A percentile compares a stretch with the other conserved stretches of the same genome.
These are phyloP conservation scores for Epinephelus cyanopodus DNA, from an alignment of 2,113 vertebrate genomes.

Conservation along the genomic window DNA sequence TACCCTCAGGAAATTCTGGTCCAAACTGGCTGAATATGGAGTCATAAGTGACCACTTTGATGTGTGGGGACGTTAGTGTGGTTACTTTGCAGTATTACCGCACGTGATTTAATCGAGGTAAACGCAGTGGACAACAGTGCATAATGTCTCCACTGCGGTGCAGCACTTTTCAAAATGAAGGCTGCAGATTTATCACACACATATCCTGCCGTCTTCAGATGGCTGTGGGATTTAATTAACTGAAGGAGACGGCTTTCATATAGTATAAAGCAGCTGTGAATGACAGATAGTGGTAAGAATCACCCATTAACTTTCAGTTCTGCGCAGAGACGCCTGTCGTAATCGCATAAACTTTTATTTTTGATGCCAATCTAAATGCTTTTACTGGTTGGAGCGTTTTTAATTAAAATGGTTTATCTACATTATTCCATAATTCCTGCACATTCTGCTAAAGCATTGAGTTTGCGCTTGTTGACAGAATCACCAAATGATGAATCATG, in stretches of 20 bases:
- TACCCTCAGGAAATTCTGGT: background rate
- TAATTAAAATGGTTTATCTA: constrained; percentile 38
- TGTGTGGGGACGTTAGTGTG: background rate
- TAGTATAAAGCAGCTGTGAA: constrained; percentile 35
- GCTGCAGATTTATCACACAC: constrained; percentile 40
- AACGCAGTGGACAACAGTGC: background rate
- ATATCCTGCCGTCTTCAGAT: constrained; percentile 17
- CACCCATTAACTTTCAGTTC: constrained; percentile 36
- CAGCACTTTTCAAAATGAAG: constrained; percentile 31
- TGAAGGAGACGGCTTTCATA: constrained; percentile 17
- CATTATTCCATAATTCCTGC: constrained; percentile 8
- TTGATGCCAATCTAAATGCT: constrained; percentile 24
- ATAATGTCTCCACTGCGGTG: constrained; percentile 2
- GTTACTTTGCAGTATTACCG: background rate
- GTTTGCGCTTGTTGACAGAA: background rate
- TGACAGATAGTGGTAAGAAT: constrained; percentile 28
- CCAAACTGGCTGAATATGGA: background rate
- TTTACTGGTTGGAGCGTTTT: constrained; percentile 7
- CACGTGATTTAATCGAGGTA: constrained; percentile 13
- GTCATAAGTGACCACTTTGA: background rate
- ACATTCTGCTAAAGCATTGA: background rate
- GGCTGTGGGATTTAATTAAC: constrained; percentile 47
- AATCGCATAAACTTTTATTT: constrained; percentile 34
- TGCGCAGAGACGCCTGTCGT: background rate
- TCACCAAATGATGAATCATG: constrained; percentile 1